Evolutionary conservation across 2,888 invertebrate genomes (phyloP).

Genomic region (Thysanoteuthis rhombus): DNA sequence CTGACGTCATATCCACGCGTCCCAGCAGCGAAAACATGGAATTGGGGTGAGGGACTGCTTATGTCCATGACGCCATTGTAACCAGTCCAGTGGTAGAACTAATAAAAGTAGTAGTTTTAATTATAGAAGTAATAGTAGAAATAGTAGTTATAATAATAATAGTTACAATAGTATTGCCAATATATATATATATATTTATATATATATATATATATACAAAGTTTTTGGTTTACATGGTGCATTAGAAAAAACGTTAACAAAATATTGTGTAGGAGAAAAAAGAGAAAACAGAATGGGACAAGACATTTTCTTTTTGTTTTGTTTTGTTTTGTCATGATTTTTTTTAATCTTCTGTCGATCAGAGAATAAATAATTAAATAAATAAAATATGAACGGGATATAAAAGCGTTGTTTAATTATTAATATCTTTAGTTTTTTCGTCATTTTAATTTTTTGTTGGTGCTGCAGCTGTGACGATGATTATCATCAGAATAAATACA

Average conservation of each 20-base stretch:
- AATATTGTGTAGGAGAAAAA: neutral
- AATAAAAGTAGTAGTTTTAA: neutral
- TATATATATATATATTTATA: neutral
- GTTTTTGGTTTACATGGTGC: neutral
- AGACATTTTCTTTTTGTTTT: neutral
- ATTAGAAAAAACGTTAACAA: neutral
- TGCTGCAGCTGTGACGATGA: neutral
- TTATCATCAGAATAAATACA: neutral
- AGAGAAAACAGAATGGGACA: neutral
- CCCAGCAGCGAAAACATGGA: conserved; percentile 12
- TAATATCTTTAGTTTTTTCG: neutral
- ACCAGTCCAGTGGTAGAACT: neutral
- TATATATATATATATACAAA: neutral
- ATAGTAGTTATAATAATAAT: neutral
- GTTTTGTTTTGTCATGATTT: neutral
- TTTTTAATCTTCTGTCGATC: neutral
- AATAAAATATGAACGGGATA: neutral
- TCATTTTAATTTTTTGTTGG: no score
- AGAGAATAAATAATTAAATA: conserved; percentile 12
- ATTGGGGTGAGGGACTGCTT: neutral
- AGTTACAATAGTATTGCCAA: neutral
- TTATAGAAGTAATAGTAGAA: neutral
- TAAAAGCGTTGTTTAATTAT: neutral
- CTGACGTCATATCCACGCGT: neutral
- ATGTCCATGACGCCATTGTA: neutral